Percentiles rank a stretch among this genome's conserved stretches.
phyloP scores from a whole-genome alignment of 2,113 vertebrate genomes.

The Anoplopoma fimbria region DNA sequence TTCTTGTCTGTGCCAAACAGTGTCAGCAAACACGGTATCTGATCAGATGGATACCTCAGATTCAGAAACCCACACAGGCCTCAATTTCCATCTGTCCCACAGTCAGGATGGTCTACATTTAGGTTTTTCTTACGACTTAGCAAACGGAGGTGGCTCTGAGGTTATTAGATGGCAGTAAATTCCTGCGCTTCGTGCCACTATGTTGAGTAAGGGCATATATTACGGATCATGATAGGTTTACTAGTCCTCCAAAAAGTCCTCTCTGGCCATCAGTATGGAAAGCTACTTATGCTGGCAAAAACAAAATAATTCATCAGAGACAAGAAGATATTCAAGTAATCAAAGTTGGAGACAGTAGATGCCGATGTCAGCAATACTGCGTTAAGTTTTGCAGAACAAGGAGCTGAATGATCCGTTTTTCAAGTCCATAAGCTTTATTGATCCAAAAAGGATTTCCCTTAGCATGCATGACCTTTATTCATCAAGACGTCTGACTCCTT shows the following conservation, averaged over 20 bases:
- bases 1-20: slow-evolving; percentile 55
- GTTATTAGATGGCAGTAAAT: slow-evolving; percentile 74
- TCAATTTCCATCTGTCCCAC: slow-evolving; percentile 41
- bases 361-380: slow-evolving; percentile 42
- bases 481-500: not conserved
- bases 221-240: slow-evolving; percentile 69
- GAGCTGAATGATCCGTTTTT: slow-evolving; percentile 17
- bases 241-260: slow-evolving; percentile 56
- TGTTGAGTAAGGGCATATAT: slow-evolving; percentile 64
- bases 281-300: slow-evolving; percentile 69
- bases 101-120: slow-evolving; percentile 55
- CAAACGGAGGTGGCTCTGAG: slow-evolving; percentile 59
- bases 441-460: slow-evolving; percentile 47
- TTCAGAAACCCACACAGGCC: slow-evolving; percentile 20
- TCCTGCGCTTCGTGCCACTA: slow-evolving; percentile 55
- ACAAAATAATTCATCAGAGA: slow-evolving; percentile 69
- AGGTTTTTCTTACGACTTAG: slow-evolving; percentile 48
- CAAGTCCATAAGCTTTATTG: slow-evolving; percentile 1
- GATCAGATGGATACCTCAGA: slow-evolving; percentile 38
- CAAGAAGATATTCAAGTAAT: slow-evolving; percentile 56
- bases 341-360: slow-evolving; percentile 49
- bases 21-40: slow-evolving; percentile 55
- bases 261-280: slow-evolving; percentile 62
- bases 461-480: slow-evolving; percentile 17
- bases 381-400: slow-evolving; percentile 20